These are phyloP conservation scores for Coracias cyanogaster DNA, from an alignment of 2,797 vertebrate species.

Conservation along the genomic window DNA sequence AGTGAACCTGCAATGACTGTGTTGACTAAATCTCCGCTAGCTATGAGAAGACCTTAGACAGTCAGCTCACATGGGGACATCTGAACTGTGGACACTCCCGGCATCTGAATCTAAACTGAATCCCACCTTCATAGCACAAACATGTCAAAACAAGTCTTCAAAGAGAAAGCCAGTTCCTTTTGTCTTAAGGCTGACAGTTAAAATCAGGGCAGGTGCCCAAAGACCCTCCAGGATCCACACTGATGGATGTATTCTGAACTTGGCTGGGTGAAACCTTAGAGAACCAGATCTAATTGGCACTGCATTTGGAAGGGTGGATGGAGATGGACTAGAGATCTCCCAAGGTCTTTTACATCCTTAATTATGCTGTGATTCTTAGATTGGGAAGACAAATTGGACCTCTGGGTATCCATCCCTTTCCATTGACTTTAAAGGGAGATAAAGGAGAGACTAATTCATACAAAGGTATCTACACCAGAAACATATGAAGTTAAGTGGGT, in stretches of 20 bases:
- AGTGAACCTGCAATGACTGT: neutral
- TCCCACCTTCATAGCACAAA: neutral
- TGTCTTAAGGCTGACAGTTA: neutral
- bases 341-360: neutral
- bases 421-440: neutral
- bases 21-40: neutral
- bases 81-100: neutral
- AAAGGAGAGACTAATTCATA: neutral
- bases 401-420: neutral
- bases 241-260: neutral
- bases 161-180: neutral
- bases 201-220: neutral
- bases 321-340: neutral
- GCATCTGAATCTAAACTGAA: neutral
- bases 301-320: neutral
- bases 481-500: neutral
- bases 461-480: neutral
- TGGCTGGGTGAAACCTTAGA: neutral
- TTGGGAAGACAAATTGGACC: neutral
- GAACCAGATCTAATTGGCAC: neutral
- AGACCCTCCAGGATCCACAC: neutral
- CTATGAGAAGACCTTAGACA: neutral
- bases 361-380: neutral
- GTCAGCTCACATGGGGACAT: neutral
- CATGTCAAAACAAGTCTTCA: neutral